These are phyloP conservation scores for Erebia ligea DNA, from an alignment of 2,888 invertebrate genomes.

Conservation along the genomic window DNA sequence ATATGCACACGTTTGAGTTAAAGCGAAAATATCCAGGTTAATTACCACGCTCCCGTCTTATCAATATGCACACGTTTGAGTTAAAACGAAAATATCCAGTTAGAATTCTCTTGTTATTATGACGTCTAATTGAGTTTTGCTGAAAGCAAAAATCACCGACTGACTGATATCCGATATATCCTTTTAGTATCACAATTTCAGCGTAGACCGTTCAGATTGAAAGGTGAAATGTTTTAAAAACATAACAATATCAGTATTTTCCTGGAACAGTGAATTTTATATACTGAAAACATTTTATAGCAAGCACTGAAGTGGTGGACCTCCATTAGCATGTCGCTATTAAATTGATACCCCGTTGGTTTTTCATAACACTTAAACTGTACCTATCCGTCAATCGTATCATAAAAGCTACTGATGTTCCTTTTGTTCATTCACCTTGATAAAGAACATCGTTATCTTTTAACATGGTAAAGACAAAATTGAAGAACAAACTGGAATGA, in stretches of 20 bases:
- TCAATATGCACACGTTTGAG: background rate
- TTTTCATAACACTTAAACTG: conserved; percentile 63
- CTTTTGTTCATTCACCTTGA: conserved; percentile 46
- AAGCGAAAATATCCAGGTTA: background rate
- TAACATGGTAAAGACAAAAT: background rate
- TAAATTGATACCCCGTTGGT: conserved; percentile 69
- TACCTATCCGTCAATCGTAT: conserved; percentile 65
- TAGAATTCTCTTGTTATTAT: background rate
- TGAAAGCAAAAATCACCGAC: conserved; percentile 12
- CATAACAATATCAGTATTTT: conserved; percentile 22
- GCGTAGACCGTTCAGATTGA: conserved; percentile 12
- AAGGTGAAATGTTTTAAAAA: conserved; percentile 24
- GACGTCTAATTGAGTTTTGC: conserved; percentile 15
- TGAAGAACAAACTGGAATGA: background rate
- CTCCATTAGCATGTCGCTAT: conserved; percentile 68
- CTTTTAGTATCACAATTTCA: conserved; percentile 7
- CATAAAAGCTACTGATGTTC: conserved; percentile 61
- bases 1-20: background rate
- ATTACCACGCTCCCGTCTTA: too few species aligned
- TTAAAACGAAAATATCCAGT: background rate
- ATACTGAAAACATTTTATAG: conserved; percentile 41
- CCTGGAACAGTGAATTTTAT: conserved; percentile 26
- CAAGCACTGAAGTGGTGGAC: conserved; percentile 55
- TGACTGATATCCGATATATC: background rate
- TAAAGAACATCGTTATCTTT: conserved; percentile 10